Evolutionary conservation across 2,113 vertebrate genomes (phyloP).

Genomic region (Caranx ignobilis): DNA sequence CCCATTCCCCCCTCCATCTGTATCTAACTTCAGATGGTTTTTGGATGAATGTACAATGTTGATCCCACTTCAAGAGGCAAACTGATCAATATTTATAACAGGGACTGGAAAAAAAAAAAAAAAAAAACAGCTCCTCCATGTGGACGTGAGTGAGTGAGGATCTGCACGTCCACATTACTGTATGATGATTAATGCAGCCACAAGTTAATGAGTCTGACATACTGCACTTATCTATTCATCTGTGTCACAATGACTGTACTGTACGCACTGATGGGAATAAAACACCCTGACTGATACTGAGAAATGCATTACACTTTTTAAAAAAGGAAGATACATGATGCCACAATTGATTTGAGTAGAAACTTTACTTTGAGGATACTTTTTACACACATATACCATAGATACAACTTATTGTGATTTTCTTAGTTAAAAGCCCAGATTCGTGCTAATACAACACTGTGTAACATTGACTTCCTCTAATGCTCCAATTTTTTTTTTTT

Average conservation of each 20-base stretch:
- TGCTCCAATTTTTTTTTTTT: neutral
- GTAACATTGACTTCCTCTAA: neutral
- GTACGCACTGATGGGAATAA: slow-evolving; percentile 18
- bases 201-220: slow-evolving; percentile 64
- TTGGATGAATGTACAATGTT: neutral
- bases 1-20: neutral
- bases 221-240: slow-evolving; percentile 64
- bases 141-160: slow-evolving; percentile 43
- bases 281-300: slow-evolving; percentile 5
- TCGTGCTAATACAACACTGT: neutral
- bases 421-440: fast-evolving
- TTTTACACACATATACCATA: slow-evolving; percentile 30
- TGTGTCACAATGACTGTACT: slow-evolving; percentile 57
- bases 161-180: slow-evolving; percentile 57
- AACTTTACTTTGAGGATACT: slow-evolving; percentile 54
- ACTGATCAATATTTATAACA: neutral
- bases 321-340: slow-evolving; percentile 32
- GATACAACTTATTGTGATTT: neutral
- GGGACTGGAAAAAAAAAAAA: slow-evolving; percentile 27
- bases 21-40: neutral
- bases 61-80: slow-evolving; percentile 3
- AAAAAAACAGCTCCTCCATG: slow-evolving; percentile 7
- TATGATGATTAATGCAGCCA: slow-evolving; percentile 49
- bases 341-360: slow-evolving; percentile 38
- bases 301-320: slow-evolving; percentile 20